Percentiles rank a stretch among this genome's conserved stretches.
Conservation (phyloP, 2,888 invertebrate species). For the Trissoscelio sp. region DNA sequence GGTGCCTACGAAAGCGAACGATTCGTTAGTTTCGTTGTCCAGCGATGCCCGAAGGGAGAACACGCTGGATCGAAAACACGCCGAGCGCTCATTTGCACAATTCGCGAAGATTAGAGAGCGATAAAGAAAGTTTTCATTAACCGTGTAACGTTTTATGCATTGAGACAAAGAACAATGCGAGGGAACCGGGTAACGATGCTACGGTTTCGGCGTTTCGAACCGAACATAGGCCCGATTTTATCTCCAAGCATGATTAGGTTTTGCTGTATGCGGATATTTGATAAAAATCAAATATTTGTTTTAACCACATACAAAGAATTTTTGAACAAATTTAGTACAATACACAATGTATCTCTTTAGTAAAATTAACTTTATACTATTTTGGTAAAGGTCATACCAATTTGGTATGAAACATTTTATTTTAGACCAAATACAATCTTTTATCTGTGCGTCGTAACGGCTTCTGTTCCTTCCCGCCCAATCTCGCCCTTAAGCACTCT, state of each 20-base stretch:
- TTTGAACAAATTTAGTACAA: too few relatives aligned
- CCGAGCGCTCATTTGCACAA: constrained; percentile 45
- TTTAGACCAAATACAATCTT: too few relatives aligned
- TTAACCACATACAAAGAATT: too few relatives aligned
- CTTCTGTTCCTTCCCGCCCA: too few relatives aligned
- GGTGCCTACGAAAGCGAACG: constrained; percentile 50
- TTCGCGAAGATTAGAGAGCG: constrained; percentile 65
- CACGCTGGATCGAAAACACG: constrained; percentile 24
- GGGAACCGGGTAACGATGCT: constrained; percentile 19
- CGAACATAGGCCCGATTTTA: constrained; percentile 1
- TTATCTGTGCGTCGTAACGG: too few relatives aligned
- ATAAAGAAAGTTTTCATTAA: constrained; percentile 62
- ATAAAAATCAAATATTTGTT: too few relatives aligned
- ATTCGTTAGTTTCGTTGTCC: constrained; percentile 48
- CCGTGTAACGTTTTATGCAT: constrained; percentile 33
- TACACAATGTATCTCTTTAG: too few relatives aligned
- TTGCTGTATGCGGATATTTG: too few relatives aligned
- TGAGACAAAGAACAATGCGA: constrained; percentile 40
- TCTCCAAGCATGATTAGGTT: not conserved
- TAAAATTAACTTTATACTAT: too few relatives aligned
- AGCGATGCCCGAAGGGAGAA: constrained; percentile 40
- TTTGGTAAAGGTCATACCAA: too few relatives aligned
- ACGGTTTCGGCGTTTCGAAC: constrained; percentile 8
- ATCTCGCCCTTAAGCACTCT: too few relatives aligned
- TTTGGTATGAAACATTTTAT: too few relatives aligned